Base-by-base conservation (phyloP, 2,113 vertebrate genomes). In the Petromus typicus region DNA sequence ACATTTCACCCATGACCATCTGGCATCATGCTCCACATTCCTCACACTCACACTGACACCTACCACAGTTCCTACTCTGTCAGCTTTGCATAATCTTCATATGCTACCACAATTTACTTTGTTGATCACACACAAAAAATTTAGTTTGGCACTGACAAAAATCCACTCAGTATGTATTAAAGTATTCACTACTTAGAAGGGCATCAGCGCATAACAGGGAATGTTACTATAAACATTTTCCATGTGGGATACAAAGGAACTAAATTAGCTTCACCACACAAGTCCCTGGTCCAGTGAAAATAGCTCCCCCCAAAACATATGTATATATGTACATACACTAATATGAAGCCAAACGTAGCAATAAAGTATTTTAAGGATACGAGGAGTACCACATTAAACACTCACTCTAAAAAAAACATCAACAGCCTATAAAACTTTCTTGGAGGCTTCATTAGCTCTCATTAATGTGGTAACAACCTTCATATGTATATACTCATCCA, bases 1-100 rank as follows among this genome's bases (percentile, higher is more conserved):
- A 93, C 92, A 93, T 73, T 91, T 96, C 81, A 96, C 95, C 95
- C 89, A 87, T 91, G 90, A 90, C 89, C 86, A 98, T 82, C 69
- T 97, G 88, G 96, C 82, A 95, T 91, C 93, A 57, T 91, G 51
- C 51, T 84, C 57, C 93, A 96, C 45, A 90, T 54, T 84, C 86
- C 6, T 93, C 66, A 85, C n/a, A n/a, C n/a, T n/a, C n/a, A 83
- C 80, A 67, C 13, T 76, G 79, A 88, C 8, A 22, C 51, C 23
- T 48, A 94, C 22, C 34, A 34, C 67, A 92, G 81, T 83, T 93
- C 82, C 73, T 95, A 95, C 57, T 87, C 57, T 78, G 45, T 57
- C 9, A 30, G 56, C 37, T 86, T 80, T 89, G 56, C 16, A 78
- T 80, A 96, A 95, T 48, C 80, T 59, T 91, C 71, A 94, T 51